Evolutionary conservation across 2,797 vertebrate species (phyloP), one percentile per base, ranked within the genome.

Genomic region (Balearica regulorum): DNA sequence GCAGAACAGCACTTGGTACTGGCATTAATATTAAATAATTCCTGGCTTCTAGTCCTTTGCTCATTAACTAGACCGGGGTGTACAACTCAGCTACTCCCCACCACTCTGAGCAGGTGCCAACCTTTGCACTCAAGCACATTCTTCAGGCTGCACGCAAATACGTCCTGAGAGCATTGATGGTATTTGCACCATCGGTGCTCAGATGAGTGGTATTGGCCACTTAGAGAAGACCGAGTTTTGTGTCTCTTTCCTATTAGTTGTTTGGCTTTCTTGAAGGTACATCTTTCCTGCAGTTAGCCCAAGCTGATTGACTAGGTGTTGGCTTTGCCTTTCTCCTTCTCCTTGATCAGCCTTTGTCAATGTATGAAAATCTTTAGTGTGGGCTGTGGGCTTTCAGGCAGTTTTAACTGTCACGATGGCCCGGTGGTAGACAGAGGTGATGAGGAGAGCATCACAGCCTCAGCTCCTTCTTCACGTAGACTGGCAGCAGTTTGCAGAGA

Each of bases 201-300:
- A n/a, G 18, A 1, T 4, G n/a, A 24, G 35, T 9, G 37, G 13
- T 57, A 10, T 0, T 21, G 11, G 20, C 11, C 43, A 5, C 64
- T 69, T 46, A 10, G 13, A 73, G 71, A 46, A 57, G 37, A 37
- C 13, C 3, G 9, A 49, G 19, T 37, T 90, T 81, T 57, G 13
- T 37, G 49, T 19, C 6, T 57, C 35, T 66, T 37, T 60, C 26
- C 44, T 78, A 88, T 51, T 43, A 18, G 49, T 44, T 39, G 3
- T 43, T 75, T 79, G 41, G 9, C 53, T 83, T 55, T 55, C 39
- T 57, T 55, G 62, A 28, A 88, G 39, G 33, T 69, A 29, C 12
- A 19, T 28, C 13, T 77, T 51, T 57, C 35, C 64, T 53, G 39
- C 53, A 43, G n/a, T 46, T 41, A 79, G 46, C 62, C 57, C 48